Conservation (phyloP, 2,888 invertebrate species). For the Sminthurinus aureus region DNA sequence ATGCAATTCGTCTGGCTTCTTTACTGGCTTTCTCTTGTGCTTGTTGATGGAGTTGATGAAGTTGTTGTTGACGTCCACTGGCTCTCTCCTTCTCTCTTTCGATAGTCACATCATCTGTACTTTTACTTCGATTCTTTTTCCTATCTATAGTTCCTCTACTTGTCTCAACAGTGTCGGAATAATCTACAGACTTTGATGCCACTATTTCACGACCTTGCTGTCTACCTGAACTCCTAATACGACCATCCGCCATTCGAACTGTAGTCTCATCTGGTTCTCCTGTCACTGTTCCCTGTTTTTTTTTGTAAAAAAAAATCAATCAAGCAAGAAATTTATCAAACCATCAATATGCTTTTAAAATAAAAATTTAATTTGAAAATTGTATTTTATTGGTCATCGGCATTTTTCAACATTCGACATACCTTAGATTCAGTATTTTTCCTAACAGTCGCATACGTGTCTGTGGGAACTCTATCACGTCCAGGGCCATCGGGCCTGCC, state of each 20-base stretch:
- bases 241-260: constrained; percentile 32
- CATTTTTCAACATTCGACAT: no score
- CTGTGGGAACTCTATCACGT: constrained; percentile 44
- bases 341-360: no score
- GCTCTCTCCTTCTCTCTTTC: constrained; percentile 64
- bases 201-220: constrained; percentile 59
- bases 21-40: constrained; percentile 15
- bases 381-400: neutral
- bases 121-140: constrained; percentile 71
- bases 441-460: constrained; percentile 41
- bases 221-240: constrained; percentile 54
- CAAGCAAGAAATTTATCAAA: neutral
- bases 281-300: constrained; percentile 51
- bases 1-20: neutral
- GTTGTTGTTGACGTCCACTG: constrained; percentile 56
- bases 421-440: constrained; percentile 56
- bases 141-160: constrained; percentile 54
- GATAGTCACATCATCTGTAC: constrained; percentile 83
- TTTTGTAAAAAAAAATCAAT: no score
- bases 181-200: constrained; percentile 67
- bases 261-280: constrained; percentile 44
- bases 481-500: constrained; percentile 49
- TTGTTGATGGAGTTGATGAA: constrained; percentile 46
- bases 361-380: no score
- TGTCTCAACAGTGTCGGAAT: constrained; percentile 64